Base-by-base conservation (phyloP, 2,113 vertebrate species). In the Semnopithecus entellus region DNA sequence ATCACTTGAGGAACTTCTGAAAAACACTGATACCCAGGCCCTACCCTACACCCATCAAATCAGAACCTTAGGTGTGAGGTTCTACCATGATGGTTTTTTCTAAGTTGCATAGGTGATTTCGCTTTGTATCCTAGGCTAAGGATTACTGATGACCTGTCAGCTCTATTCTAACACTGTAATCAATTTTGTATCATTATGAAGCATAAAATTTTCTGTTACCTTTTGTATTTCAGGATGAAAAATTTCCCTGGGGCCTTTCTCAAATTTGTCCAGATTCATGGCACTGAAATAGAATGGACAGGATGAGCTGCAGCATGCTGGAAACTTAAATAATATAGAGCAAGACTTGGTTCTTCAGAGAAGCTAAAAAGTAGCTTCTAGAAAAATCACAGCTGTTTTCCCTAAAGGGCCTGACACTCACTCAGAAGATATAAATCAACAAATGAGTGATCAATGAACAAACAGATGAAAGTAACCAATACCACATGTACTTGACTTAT, bases 211-310 rank as follows among this genome's bases (percentile, higher is more conserved):
- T 84, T 85, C 40, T 66, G 88, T 98, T 98, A 99, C 99, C 99
- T 99, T 99, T 98, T 99, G 99, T 98, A 99, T 99, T 97, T 99
- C 99, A 5, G 99, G 99, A 98, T 99, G 99, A 97, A 99, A 99
- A 98, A 99, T 99, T 98, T 99, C 99, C 98, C 99, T 99, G 78
- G 99, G 99, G 90, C 99, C 99, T 98, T 99, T 99, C 97, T 99
- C 99, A 98, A 99, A 99, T 98, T 99, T 99, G 98, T 99, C 99
- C 98, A 99, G 99, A 98, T 99, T 99, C 99, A 99, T 99, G 98
- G 99, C 99, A 99, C 99, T 99, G 98, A 90, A 98, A 99, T 0
- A 73, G 45, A 98, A 98, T 10, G 12, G 1, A 98, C 96, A 97
- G 61, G 78, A 25, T 40, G 23, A 79, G 84, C 68, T 16, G 8